Evolutionary conservation across 2,797 vertebrate genomes (phyloP).

Genomic region (Monodelphis domestica): DNA sequence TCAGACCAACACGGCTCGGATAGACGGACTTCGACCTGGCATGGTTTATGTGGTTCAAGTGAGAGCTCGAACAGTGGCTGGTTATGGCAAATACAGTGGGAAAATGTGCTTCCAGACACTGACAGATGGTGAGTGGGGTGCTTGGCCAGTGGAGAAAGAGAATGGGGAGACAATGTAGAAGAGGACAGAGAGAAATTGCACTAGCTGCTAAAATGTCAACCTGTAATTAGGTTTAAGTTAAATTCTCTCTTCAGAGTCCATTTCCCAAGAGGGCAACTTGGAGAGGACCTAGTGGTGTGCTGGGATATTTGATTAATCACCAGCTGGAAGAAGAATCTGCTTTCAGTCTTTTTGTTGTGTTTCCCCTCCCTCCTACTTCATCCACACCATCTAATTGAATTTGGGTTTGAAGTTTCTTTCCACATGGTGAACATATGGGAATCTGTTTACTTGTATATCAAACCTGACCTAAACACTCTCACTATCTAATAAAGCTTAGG

Average conservation of each 20-base stretch:
- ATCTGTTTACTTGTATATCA: not conserved
- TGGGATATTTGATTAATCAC: not conserved
- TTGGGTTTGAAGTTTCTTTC: conserved; percentile 17
- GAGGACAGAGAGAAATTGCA: not conserved
- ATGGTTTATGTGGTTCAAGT: conserved; percentile 98
- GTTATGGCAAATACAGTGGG: conserved; percentile 98
- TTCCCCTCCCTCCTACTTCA: not conserved
- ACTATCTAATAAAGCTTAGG: not conserved
- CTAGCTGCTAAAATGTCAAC: rapidly evolving
- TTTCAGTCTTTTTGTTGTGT: conserved; percentile 7
- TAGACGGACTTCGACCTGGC: conserved; percentile 93
- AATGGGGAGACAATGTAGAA: conserved; percentile 28
- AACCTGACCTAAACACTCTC: not conserved
- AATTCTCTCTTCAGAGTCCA: not conserved
- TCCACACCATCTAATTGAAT: rapidly evolving
- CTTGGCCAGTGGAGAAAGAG: not conserved
- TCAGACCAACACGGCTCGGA: conserved; percentile 95
- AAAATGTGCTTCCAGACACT: conserved; percentile 99
- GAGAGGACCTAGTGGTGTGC: not conserved
- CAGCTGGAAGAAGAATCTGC: conserved; percentile 47
- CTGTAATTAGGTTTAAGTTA: not conserved
- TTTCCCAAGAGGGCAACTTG: not conserved
- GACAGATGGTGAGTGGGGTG: conserved; percentile 92
- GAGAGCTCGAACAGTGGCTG: conserved; percentile 88
- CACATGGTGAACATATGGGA: not conserved